phyloP scores from a whole-genome alignment of 92 coral and sea anemone genomes.

The Epizoanthus rinbou region DNA sequence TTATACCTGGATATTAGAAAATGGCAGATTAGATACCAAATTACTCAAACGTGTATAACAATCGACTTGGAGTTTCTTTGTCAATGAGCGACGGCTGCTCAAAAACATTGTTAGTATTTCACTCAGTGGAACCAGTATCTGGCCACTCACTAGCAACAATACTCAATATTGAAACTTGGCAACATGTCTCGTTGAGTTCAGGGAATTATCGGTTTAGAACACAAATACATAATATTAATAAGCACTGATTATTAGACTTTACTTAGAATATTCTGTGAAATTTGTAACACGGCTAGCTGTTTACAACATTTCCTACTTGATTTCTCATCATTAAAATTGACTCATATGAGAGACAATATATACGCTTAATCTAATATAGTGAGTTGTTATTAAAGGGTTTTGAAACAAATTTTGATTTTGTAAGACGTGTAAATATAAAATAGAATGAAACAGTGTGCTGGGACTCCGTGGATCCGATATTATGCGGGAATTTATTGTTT shows the following conservation, averaged over 20 bases:
- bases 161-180: not conserved
- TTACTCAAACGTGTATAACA: not conserved
- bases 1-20: too few relatives aligned
- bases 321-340: slow-evolving; percentile 9
- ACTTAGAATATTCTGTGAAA: slow-evolving; percentile 16
- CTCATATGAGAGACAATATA: slow-evolving; percentile 10
- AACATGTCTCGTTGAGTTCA: not conserved
- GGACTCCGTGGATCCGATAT: too few relatives aligned
- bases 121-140: slow-evolving; percentile 11
- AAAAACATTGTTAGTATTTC: not conserved
- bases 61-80: slow-evolving; percentile 12
- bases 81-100: not conserved
- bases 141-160: slow-evolving; percentile 14
- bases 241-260: not conserved
- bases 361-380: slow-evolving; percentile 14
- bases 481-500: too few relatives aligned
- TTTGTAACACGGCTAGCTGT: slow-evolving; percentile 6
- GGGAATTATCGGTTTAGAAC: too few relatives aligned
- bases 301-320: slow-evolving; percentile 15
- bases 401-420: slow-evolving; percentile 31
- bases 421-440: slow-evolving; percentile 15
- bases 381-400: slow-evolving; percentile 15
- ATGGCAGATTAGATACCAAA: not conserved
- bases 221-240: too few relatives aligned
- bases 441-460: not conserved